Percentiles rank a stretch among this genome's conserved stretches.
Evolutionary conservation across 2,797 vertebrate species (phyloP).

Genomic region (Heteromormyrus szaboi): DNA sequence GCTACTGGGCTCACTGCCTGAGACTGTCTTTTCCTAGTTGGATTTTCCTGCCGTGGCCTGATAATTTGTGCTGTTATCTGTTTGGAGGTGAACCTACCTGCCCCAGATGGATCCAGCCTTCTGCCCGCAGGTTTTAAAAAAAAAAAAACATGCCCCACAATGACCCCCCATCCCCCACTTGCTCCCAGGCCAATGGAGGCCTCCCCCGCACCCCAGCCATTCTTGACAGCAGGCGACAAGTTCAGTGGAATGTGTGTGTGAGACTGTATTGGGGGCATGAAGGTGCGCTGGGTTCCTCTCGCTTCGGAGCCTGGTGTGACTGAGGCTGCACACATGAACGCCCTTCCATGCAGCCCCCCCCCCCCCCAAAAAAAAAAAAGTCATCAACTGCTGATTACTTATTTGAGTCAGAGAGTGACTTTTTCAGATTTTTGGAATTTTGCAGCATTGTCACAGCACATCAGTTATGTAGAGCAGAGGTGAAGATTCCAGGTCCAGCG

Average conservation of each 20-base stretch:
- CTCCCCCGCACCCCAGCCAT: slow-evolving; percentile 4
- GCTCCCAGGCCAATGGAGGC: slow-evolving; percentile 18
- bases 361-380: not conserved
- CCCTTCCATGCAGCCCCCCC: not conserved
- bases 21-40: not conserved
- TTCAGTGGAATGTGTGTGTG: slow-evolving; percentile 20
- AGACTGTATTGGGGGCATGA: not conserved
- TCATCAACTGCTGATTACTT: not conserved
- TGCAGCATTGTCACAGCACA: not conserved
- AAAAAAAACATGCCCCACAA: not conserved
- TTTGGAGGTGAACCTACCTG: not conserved
- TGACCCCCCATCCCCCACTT: slow-evolving; percentile 3
- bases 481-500: not conserved
- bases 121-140: not conserved
- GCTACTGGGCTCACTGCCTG: not conserved
- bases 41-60: not conserved
- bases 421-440: not conserved
- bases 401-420: not conserved
- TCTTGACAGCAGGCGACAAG: not conserved
- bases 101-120: not conserved
- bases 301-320: not conserved
- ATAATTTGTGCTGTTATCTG: not conserved
- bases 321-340: not conserved
- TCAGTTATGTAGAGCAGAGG: not conserved
- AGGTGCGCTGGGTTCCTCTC: not conserved